Evolutionary conservation across 2,113 vertebrate genomes (phyloP).

Genomic region (Ptilorrhoa leucosticta): DNA sequence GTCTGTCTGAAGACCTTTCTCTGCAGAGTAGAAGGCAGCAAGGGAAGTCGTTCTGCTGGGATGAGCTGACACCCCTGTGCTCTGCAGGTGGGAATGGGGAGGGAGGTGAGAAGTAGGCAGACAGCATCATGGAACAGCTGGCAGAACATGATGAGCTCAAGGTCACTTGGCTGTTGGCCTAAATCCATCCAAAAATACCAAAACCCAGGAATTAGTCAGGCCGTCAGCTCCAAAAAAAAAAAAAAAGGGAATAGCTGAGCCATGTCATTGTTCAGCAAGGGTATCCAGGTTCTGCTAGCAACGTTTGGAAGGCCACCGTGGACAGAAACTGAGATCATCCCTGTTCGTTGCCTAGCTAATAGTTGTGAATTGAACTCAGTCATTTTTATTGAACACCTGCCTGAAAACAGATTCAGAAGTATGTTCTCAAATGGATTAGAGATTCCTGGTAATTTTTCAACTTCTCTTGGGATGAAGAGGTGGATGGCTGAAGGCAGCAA

Average conservation of each 20-base stretch:
- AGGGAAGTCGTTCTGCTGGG: not conserved
- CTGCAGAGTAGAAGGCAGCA: not conserved
- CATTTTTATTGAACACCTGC: not conserved
- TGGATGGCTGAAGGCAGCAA: not conserved
- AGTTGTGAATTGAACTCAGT: not conserved
- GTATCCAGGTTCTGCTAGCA: not conserved
- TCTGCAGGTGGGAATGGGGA: not conserved
- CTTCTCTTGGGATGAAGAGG: not conserved
- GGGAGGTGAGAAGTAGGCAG: not conserved
- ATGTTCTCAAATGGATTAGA: not conserved
- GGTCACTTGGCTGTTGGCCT: constrained; percentile 18
- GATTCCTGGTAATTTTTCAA: not conserved
- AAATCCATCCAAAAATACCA: not conserved
- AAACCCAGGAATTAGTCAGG: not conserved
- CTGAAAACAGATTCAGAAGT: not conserved
- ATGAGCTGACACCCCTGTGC: not conserved
- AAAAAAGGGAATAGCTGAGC: not conserved
- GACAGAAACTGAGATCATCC: not conserved
- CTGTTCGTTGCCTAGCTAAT: accelerated
- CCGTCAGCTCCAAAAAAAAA: not conserved
- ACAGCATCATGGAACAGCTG: not conserved
- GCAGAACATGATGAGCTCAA: constrained; percentile 15
- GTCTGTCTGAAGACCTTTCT: not conserved
- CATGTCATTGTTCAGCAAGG: not conserved
- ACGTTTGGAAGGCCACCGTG: not conserved